A percentile compares a stretch with the other conserved stretches of the same genome.
These are phyloP conservation scores for Mermis nigrescens DNA, from an alignment of 2,888 invertebrate genomes.

Conservation along the genomic window DNA sequence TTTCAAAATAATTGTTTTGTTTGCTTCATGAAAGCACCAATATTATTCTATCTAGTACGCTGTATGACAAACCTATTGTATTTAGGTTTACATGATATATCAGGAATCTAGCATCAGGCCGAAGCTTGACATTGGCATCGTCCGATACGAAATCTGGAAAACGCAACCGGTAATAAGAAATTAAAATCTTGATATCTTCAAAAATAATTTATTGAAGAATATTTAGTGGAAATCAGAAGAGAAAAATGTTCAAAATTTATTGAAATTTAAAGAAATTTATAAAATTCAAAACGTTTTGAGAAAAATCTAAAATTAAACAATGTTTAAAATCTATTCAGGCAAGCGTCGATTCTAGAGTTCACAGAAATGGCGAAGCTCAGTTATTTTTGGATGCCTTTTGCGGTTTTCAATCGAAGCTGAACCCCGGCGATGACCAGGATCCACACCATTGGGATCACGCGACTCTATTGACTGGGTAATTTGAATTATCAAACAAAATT, in stretches of 20 bases:
- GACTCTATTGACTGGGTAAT: constrained; percentile 25
- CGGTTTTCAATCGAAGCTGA: constrained; percentile 21
- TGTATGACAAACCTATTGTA: neutral
- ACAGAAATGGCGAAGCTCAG: constrained; percentile 31
- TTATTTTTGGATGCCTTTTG: constrained; percentile 28
- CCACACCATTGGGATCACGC: constrained; percentile 31
- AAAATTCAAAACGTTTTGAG: neutral
- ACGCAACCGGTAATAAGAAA: constrained; percentile 22
- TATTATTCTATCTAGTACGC: no score
- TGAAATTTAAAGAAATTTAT: neutral
- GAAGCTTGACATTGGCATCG: constrained; percentile 28
- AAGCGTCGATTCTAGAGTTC: constrained; percentile 21
- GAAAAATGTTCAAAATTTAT: neutral
- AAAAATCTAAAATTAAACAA: neutral
- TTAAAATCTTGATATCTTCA: no score
- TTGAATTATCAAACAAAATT: no score
- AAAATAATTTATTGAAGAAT: no score
- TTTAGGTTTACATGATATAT: constrained; percentile 23
- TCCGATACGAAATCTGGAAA: constrained; percentile 30
- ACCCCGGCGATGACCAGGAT: constrained; percentile 13
- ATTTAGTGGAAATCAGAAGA: no score
- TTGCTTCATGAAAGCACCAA: no score
- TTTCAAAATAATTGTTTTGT: no score
- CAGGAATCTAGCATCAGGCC: constrained; percentile 27
- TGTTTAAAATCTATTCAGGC: constrained; percentile 16